Base-by-base conservation (phyloP, 2,113 vertebrate species). In the Gobius niger region DNA sequence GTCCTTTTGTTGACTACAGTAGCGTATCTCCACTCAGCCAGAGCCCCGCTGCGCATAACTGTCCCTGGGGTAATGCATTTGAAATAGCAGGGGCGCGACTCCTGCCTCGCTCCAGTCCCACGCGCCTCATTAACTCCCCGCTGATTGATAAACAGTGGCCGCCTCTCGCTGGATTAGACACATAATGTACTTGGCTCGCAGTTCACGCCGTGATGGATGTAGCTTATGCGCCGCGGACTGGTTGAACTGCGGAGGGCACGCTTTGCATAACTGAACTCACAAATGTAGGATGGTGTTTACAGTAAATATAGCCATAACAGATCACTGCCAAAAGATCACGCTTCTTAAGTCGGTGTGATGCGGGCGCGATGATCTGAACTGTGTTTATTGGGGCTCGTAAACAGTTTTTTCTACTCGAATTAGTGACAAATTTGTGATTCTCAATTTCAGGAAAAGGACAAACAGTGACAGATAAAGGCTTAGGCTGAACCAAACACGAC, bases 71-170 rank as follows among this genome's bases (percentile, higher is more conserved):
- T 85, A 73, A 86, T 88, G 77, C 80, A 82, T 85, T 86, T 83
- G 75, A 84, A 85, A 87, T 82, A 59, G 65, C 62, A 60, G 8
- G 68, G 77, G 19, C 52, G 13, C 16, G 24, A 85, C 75, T 78
- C 47, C 61, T 6, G 0, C 59, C 56, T 51, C 24, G 65, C 47
- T 46, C 63, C 42, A 54, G 47, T 46, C 44, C 34, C 63, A 54
- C 42, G 44, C 1, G 65, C 77, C 77, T 91, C 87, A 89, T 89
- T 88, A 89, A 85, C 81, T 69, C 72, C 49, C 54, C n/a, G 13
- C 82, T 77, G 85, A 90, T 80, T 86, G 83, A 86, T 84, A 85
- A 82, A 86, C 74, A 75, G 76, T 47, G 47, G 72, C 74, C 47
- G 74, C 73, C 61, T 71, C 24, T 73, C 7, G 63, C 66, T 63